Evolutionary conservation across 2,113 vertebrate species (phyloP), one percentile per base, ranked within the genome.

Genomic region (Onychorhynchus coronatus): DNA sequence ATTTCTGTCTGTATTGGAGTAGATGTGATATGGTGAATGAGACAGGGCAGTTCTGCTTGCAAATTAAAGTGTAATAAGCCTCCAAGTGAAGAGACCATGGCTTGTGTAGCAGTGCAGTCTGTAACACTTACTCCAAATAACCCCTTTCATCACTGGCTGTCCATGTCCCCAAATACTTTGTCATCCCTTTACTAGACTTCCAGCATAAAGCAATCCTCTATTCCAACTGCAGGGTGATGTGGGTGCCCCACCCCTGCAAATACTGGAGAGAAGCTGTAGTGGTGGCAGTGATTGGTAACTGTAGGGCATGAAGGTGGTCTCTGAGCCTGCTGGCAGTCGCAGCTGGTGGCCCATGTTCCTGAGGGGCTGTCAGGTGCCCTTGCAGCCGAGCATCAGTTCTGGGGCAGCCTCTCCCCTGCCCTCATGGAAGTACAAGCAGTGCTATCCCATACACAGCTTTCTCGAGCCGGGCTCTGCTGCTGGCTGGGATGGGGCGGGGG

Each of bases 1-100:
- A 97, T 98, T 98, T 98, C 96, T 97, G 97, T 97, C 93, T 97
- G 88, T 96, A 97, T 97, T 98, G 97, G 98, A 94, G 76, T 77
- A 97, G 93, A 96, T 96, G 96, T 93, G 93, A 97, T 97, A 96
- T 33, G 86, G 95, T 95, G 95, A 96, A 96, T 91, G 52, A 89
- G 56, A 84, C 56, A 96, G 22, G 95, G 93, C 96, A 97, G 95
- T 97, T 97, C 92, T 97, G 96, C 98, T 98, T 97, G 98, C 96
- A 97, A 96, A 98, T 98, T 96, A 97, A 98, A 98, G 76, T 96
- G 88, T 94, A 95, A 95, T 94, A 92, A 94, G 94, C 96, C 93
- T 97, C 66, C 28, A 59, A 85, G 74, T 53, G 35, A 97, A 90
- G 93, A 96, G 95, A 77, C 81, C 44, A 9, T 28, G 13, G 71